Evolutionary conservation across 2,113 vertebrate genomes (phyloP), one percentile per base, ranked within the genome.

Genomic region (Camelus dromedarius): DNA sequence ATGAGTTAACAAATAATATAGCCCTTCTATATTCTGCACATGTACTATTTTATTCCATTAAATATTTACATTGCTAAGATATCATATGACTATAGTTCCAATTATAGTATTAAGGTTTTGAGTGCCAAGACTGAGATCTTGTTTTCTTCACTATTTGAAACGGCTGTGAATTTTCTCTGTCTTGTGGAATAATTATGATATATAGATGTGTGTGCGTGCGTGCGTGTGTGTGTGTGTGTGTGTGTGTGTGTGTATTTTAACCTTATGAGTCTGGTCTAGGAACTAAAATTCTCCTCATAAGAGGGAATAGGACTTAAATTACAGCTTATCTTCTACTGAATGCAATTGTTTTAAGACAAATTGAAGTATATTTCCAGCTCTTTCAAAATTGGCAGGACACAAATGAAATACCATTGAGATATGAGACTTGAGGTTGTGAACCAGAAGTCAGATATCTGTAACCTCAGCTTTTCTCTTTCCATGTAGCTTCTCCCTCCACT

Each of bases 281-380:
- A 35, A 86, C 30, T 79, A 86, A 93, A 67, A 91, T 77, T 91
- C 30, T 73, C 50, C 85, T 83, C 26, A 1, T 35, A 32, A 93
- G 70, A 70, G 20, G 38, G 35, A 91, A 72, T 75, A 77, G 30
- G 66, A 54, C n/a, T 91, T 80, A 93, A 89, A 46, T 94, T 79
- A 89, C 82, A 96, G 26, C 32, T 90, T 96, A 91, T 96, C 82
- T 96, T 89, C 91, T 83, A 70, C n/a, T 81, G 89, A 80, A 80
- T 95, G n/a, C 86, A 92, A 93, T 79, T 96, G 56, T 75, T 94
- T 95, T 56, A 88, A 96, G 35, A 83, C 72, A 96, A 91, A 93
- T 26, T 73, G 69, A 95, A 95, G 79, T 82, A 94, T 48, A 93
- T 79, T 94, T 96, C 67, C 89, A 94, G 85, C 67, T 96, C 42